A percentile compares a stretch with the other conserved stretches of the same genome.
Conservation (phyloP, 2,888 invertebrate genomes). For the Ormyrus thymus region DNA sequence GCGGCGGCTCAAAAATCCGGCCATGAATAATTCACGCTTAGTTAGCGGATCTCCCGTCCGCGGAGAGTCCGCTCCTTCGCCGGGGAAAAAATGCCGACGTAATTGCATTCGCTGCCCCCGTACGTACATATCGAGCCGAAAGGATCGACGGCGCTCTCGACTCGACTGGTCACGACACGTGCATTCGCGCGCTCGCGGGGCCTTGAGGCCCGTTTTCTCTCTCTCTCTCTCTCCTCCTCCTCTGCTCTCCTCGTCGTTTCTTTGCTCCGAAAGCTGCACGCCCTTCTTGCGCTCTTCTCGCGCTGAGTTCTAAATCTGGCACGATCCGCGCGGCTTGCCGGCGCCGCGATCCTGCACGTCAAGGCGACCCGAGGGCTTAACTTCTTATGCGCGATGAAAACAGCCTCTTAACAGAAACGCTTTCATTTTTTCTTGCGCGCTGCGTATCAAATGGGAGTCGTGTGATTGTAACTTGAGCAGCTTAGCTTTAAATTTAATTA, state of each 20-base stretch:
- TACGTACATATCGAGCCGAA: background rate
- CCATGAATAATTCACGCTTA: conserved; percentile 45
- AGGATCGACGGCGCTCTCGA: no score
- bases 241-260: background rate
- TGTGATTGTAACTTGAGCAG: no score
- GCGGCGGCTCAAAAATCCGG: background rate
- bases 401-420: no score
- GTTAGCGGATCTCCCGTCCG: conserved; percentile 1
- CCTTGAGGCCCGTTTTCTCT: conserved; percentile 37
- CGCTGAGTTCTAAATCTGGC: conserved; percentile 38
- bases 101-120: conserved; percentile 13
- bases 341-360: background rate
- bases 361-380: no score
- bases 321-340: conserved; percentile 6
- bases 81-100: conserved; percentile 26
- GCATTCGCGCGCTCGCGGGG: conserved; percentile 2
- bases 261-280: background rate
- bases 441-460: no score
- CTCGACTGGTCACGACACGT: conserved; percentile 36
- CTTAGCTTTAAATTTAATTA: no score
- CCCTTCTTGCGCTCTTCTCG: background rate
- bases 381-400: no score
- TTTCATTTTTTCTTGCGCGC: no score
- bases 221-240: no score
- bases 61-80: background rate